Percentiles rank a stretch among this genome's conserved stretches.
These are phyloP conservation scores for Drosophila parabipectinata DNA, from an alignment of 1,140 invertebrate species.

Conservation along the genomic window DNA sequence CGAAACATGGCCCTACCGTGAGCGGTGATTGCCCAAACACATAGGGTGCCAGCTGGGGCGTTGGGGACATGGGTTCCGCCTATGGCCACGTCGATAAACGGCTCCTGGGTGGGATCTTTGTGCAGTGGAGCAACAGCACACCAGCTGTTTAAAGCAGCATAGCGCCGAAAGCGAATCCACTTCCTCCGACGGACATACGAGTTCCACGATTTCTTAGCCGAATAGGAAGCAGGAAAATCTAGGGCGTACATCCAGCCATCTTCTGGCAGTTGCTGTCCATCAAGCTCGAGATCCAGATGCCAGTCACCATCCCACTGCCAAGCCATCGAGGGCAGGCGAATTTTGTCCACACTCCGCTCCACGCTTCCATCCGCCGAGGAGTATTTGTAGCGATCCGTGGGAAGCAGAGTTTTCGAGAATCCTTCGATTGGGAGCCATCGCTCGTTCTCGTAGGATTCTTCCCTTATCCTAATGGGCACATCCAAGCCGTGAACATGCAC, in stretches of 20 bases:
- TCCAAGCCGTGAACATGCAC: constrained; percentile 94
- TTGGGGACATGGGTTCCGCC: constrained; percentile 93
- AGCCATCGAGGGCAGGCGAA: constrained; percentile 94
- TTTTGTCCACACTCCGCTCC: constrained; percentile 91
- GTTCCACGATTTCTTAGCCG: constrained; percentile 93
- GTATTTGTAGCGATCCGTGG: constrained; percentile 93
- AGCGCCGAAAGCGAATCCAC: constrained; percentile 92
- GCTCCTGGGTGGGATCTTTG: constrained; percentile 93
- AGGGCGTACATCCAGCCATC: constrained; percentile 98
- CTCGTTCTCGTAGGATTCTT: constrained; percentile 97
- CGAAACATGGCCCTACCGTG: constrained; percentile 94
- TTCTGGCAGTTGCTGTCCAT: constrained; percentile 93
- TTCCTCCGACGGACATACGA: constrained; percentile 95
- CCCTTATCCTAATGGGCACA: constrained; percentile 94
- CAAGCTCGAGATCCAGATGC: constrained; percentile 93
- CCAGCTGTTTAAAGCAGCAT: constrained; percentile 95
- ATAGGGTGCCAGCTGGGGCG: constrained; percentile 88
- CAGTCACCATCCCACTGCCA: constrained; percentile 98
- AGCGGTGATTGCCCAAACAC: constrained; percentile 96
- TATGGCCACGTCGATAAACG: constrained; percentile 90
- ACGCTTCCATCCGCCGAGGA: constrained; percentile 92
- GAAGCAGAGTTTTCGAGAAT: constrained; percentile 91
- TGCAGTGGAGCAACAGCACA: constrained; percentile 94
- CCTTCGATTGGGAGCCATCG: constrained; percentile 96
- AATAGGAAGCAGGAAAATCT: constrained; percentile 95